A percentile compares a stretch with the other conserved stretches of the same genome.
These are phyloP conservation scores for Caranx ignobilis DNA, from an alignment of 2,113 vertebrate species.

Conservation along the genomic window DNA sequence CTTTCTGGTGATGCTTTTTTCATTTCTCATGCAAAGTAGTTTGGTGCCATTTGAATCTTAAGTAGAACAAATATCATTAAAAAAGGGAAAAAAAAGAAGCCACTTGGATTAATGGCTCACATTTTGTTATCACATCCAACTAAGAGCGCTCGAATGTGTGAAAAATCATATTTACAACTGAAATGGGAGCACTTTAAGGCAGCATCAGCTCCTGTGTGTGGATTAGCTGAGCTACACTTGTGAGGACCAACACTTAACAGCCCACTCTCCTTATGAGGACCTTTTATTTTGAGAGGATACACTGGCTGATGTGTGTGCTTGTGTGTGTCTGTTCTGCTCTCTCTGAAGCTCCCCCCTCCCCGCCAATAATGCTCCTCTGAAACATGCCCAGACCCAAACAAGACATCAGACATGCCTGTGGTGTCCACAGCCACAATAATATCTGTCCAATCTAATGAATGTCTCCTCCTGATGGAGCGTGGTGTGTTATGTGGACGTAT, in stretches of 20 bases:
- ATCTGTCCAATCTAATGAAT: constrained; percentile 42
- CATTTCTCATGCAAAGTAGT: constrained; percentile 4
- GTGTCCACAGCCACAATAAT: constrained; percentile 22
- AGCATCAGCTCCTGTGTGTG: constrained; percentile 2
- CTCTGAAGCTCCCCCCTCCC: constrained; percentile 3
- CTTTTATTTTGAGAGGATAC: background rate
- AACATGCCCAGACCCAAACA: constrained; percentile 15
- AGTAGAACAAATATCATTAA: constrained; percentile 14
- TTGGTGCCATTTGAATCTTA: background rate
- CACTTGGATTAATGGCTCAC: background rate
- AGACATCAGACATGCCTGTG: constrained; percentile 29
- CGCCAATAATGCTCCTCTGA: constrained; percentile 11
- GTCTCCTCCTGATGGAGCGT: constrained; percentile 26
- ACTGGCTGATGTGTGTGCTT: background rate
- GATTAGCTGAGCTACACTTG: background rate
- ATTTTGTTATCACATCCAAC: background rate
- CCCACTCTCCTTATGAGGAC: background rate
- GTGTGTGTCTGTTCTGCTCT: constrained; percentile 3
- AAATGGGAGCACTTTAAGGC: constrained; percentile 3
- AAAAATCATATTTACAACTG: constrained; percentile 13
- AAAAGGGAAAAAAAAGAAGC: constrained; percentile 1
- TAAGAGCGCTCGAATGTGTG: constrained; percentile 9
- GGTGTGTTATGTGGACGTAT: constrained; percentile 19
- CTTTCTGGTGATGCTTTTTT: background rate
- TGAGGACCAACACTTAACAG: background rate